A percentile compares a stretch with the other conserved stretches of the same genome.
These are phyloP conservation scores for Cyprinus carpio DNA, from an alignment of 2,113 vertebrate species.

Conservation along the genomic window DNA sequence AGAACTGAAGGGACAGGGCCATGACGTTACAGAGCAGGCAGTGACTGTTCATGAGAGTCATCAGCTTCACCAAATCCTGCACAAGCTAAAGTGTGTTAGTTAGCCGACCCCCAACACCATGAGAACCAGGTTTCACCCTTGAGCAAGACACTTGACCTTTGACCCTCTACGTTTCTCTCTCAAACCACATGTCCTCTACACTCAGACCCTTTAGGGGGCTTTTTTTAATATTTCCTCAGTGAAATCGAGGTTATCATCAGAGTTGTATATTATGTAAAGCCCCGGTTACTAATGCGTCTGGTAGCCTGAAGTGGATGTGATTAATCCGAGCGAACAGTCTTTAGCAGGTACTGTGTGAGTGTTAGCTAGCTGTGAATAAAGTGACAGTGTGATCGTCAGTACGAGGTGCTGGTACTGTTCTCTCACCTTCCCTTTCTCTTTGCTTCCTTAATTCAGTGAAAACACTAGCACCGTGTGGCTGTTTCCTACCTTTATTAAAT, in stretches of 20 bases:
- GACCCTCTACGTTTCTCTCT: not conserved
- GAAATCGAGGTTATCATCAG: conserved; percentile 4
- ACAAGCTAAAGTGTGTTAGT: not conserved
- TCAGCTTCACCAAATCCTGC: conserved; percentile 9
- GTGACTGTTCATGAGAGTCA: not conserved
- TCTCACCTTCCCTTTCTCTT: conserved; percentile 26
- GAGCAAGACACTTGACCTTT: conserved; percentile 40
- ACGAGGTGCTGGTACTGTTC: conserved; percentile 34
- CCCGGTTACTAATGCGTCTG: conserved; percentile 12
- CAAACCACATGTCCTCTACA: conserved; percentile 6
- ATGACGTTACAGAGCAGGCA: not conserved
- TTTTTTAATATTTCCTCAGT: conserved; percentile 15
- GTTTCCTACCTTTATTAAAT: conserved; percentile 37
- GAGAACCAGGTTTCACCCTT: conserved; percentile 28
- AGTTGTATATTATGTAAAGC: not conserved
- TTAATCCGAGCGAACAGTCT: conserved; percentile 41
- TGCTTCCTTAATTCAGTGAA: not conserved
- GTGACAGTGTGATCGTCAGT: conserved; percentile 27
- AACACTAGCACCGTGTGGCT: conserved; percentile 7
- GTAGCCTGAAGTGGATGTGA: conserved; percentile 42
- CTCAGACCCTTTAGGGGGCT: conserved; percentile 22
- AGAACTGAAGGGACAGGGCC: not conserved
- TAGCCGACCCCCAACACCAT: conserved; percentile 14
- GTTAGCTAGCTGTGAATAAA: conserved; percentile 39
- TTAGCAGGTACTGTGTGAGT: conserved; percentile 50